These are phyloP conservation scores for Pampus argenteus DNA, from an alignment of 2,797 vertebrate species.

Conservation along the genomic window DNA sequence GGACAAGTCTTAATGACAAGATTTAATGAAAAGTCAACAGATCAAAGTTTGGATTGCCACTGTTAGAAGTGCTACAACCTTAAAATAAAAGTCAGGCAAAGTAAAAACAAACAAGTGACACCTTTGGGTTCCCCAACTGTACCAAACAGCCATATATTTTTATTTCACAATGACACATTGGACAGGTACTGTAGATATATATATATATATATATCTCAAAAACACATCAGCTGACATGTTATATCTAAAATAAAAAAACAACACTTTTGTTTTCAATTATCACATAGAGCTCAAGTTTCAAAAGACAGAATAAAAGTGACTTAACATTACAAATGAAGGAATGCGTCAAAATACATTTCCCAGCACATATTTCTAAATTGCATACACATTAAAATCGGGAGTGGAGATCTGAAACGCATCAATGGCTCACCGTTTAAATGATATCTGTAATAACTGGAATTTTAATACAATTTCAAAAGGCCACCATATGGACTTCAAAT, in stretches of 20 bases:
- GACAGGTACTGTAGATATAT: slow-evolving; percentile 68
- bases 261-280: slow-evolving; percentile 67
- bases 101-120: slow-evolving; percentile 30
- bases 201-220: slow-evolving; percentile 59
- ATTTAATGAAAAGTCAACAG: slow-evolving; percentile 11
- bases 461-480: slow-evolving; percentile 65
- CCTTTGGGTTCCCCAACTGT: slow-evolving; percentile 59
- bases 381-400: slow-evolving; percentile 79
- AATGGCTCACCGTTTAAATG: slow-evolving; percentile 44
- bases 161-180: slow-evolving; percentile 83
- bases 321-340: slow-evolving; percentile 70
- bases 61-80: neutral
- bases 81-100: neutral
- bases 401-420: slow-evolving; percentile 67
- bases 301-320: slow-evolving; percentile 76
- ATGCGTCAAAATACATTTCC: slow-evolving; percentile 67
- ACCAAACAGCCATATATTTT: slow-evolving; percentile 79
- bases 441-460: slow-evolving; percentile 46
- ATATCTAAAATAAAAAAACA: slow-evolving; percentile 79
- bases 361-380: slow-evolving; percentile 77
- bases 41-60: neutral
- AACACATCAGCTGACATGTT: slow-evolving; percentile 78
- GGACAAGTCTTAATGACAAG: too few relatives aligned
- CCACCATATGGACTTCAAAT: slow-evolving; percentile 69
- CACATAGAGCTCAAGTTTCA: slow-evolving; percentile 75